Percentiles rank a stretch among this genome's conserved stretches.
Conservation (phyloP, 2,797 vertebrate genomes). For the Rhinella marina region DNA sequence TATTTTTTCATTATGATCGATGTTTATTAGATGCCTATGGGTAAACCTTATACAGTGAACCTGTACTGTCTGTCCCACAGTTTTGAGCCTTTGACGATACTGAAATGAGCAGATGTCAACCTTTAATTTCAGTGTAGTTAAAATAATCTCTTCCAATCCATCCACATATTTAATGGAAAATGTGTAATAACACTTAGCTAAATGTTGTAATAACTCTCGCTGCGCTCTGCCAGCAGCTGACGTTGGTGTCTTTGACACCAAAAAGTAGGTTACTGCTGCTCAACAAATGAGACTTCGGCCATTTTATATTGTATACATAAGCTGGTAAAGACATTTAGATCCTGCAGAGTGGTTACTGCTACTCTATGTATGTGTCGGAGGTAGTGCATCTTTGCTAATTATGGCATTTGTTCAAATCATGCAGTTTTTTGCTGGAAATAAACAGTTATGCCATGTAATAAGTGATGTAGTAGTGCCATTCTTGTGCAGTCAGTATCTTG, state of each 20-base stretch:
- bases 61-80: background rate
- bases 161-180: constrained; percentile 3
- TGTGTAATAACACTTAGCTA: constrained; percentile 12
- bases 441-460: too few relatives aligned
- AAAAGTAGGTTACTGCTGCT: constrained; percentile 7
- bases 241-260: background rate
- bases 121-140: background rate
- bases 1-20: too few relatives aligned
- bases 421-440: too few relatives aligned
- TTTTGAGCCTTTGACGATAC: background rate
- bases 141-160: background rate
- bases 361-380: too few relatives aligned
- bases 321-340: too few relatives aligned
- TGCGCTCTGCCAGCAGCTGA: background rate
- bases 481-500: too few relatives aligned
- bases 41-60: background rate
- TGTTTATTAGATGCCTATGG: background rate
- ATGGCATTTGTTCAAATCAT: too few relatives aligned
- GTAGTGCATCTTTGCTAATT: too few relatives aligned
- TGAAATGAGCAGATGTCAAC: background rate
- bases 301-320: background rate
- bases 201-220: background rate
- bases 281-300: background rate
- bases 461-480: too few relatives aligned
- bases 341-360: too few relatives aligned